phyloP scores from a whole-genome alignment of 2,113 vertebrate genomes.

The Calonectris borealis region DNA sequence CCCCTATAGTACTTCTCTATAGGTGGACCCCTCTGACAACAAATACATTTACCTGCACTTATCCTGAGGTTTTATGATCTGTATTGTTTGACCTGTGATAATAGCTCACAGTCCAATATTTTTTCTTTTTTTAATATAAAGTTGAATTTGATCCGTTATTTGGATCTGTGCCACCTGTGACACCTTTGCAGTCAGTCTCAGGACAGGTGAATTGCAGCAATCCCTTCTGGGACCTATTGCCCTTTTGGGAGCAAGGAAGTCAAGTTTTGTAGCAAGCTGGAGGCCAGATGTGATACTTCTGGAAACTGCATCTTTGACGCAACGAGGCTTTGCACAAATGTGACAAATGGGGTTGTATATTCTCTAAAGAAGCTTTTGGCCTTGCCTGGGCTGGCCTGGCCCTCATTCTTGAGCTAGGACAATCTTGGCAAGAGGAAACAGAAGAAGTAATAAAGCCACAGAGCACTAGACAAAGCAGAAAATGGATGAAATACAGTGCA shows the following conservation, averaged over 20 bases:
- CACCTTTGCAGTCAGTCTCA: not conserved
- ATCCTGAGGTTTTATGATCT: not conserved
- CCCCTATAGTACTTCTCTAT: not conserved
- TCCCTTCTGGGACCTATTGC: not conserved
- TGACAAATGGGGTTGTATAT: not conserved
- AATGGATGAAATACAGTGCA: not conserved
- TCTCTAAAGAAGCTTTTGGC: not conserved
- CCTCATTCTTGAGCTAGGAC: not conserved
- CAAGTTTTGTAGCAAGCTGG: not conserved
- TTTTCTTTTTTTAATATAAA: not conserved
- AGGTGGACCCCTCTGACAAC: not conserved
- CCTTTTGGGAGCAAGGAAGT: not conserved
- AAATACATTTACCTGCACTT: not conserved
- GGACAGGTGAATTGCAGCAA: fast-evolving
- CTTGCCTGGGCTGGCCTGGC: not conserved
- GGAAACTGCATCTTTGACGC: not conserved
- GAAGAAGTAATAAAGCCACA: not conserved
- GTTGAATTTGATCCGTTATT: not conserved
- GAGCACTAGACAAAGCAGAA: not conserved
- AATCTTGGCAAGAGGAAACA: not conserved
- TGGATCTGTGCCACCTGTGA: not conserved
- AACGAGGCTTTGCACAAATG: not conserved
- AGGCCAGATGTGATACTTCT: not conserved
- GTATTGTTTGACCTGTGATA: not conserved
- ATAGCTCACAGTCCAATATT: not conserved